Evolutionary conservation across 1,140 invertebrate species (phyloP).

Genomic region (Heliothis virescens): DNA sequence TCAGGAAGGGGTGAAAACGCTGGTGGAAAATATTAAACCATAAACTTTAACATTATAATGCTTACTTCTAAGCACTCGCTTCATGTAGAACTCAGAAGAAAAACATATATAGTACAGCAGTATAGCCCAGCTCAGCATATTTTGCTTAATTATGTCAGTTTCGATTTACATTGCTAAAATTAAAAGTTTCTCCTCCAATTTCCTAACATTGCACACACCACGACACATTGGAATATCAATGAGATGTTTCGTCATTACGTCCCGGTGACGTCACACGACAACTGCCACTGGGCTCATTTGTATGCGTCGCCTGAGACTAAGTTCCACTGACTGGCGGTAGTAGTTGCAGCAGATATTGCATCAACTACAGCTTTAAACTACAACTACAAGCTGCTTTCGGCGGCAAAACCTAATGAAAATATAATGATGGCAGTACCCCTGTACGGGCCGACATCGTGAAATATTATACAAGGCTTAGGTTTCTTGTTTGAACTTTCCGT

Average conservation of each 20-base stretch:
- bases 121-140: no score
- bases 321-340: not conserved
- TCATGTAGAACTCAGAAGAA: no score
- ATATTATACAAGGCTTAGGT: not conserved
- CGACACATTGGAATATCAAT: slow-evolving; percentile 1
- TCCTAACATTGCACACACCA: no score
- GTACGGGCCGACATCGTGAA: not conserved
- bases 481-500: slow-evolving; percentile 16
- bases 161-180: no score
- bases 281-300: not conserved
- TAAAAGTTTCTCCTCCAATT: no score
- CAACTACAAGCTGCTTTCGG: not conserved
- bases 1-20: no score
- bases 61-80: no score
- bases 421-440: not conserved
- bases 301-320: not conserved
- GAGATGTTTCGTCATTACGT: not conserved
- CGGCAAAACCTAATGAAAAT: not conserved
- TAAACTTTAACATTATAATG: no score
- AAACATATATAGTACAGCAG: no score
- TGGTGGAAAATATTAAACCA: no score
- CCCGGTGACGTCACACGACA: not conserved
- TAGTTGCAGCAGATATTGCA: not conserved
- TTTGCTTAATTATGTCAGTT: no score
- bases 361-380: not conserved